phyloP scores from a whole-genome alignment of 2,113 vertebrate species.

The Xenopus laevis region DNA sequence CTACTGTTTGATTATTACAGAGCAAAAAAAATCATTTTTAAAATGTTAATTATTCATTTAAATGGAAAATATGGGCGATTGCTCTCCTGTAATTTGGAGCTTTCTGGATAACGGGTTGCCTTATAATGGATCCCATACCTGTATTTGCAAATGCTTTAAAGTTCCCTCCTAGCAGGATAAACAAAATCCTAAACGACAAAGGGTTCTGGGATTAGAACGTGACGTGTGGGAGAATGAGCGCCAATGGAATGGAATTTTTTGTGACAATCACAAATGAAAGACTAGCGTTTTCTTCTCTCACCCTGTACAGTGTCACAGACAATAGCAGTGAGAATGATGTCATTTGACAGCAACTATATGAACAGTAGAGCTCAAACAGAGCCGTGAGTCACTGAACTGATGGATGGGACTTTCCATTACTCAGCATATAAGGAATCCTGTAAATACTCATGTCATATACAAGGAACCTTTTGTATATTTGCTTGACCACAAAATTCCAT shows the following conservation, averaged over 20 bases:
- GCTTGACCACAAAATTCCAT: constrained; percentile 17
- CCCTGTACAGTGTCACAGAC: constrained; percentile 27
- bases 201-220: neutral
- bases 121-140: no score
- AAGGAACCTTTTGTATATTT: constrained; percentile 7
- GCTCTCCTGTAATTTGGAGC: no score
- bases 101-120: no score
- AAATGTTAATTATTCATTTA: no score
- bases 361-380: constrained; percentile 11
- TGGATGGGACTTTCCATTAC: constrained; percentile 30
- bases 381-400: constrained; percentile 30
- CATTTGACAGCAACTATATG: constrained; percentile 1
- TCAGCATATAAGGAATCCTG: constrained; percentile 11
- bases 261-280: constrained; percentile 19
- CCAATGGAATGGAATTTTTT: neutral
- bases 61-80: no score
- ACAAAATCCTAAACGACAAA: neutral
- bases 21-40: no score
- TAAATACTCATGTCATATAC: neutral
- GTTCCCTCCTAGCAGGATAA: no score
- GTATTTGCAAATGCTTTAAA: no score
- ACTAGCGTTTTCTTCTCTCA: constrained; percentile 5
- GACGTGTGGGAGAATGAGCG: neutral
- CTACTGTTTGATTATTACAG: no score
- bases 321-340: constrained; percentile 34